These are phyloP conservation scores for Gnathonemus echidnorhynchus DNA, from an alignment of 2,113 vertebrate species.

Conservation along the genomic window DNA sequence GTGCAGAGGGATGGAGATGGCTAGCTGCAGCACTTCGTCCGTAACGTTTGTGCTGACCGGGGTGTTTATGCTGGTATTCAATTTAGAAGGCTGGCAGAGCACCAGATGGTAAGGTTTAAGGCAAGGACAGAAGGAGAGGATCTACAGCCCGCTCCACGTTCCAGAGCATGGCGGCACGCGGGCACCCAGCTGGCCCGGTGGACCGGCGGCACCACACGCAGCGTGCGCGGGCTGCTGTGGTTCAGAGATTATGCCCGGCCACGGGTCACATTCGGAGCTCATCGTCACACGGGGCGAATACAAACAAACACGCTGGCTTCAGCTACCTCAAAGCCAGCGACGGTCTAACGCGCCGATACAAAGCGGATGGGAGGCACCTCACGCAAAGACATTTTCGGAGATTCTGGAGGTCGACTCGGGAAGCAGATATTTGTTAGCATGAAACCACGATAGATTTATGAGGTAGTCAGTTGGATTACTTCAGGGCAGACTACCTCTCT, in stretches of 20 bases:
- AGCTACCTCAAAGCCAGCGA: background rate
- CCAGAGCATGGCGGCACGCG: slow-evolving; percentile 23
- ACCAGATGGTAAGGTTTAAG: slow-evolving; percentile 60
- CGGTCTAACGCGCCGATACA: too few relatives aligned
- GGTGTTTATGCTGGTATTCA: slow-evolving; percentile 57
- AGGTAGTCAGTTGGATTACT: background rate
- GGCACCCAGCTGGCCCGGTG: background rate
- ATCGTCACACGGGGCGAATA: background rate
- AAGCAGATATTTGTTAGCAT: background rate
- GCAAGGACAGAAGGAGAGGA: slow-evolving; percentile 41
- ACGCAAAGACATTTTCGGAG: background rate
- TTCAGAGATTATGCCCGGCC: background rate
- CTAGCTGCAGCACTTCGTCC: slow-evolving; percentile 39
- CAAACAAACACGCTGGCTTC: background rate
- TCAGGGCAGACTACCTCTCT: background rate
- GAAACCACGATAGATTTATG: background rate
- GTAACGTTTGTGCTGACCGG: slow-evolving; percentile 60
- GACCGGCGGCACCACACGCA: background rate
- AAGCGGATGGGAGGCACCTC: background rate
- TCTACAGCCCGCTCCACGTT: slow-evolving; percentile 20
- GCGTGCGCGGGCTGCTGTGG: slow-evolving; percentile 13
- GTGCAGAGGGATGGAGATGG: background rate
- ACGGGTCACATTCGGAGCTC: background rate
- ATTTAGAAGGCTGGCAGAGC: slow-evolving; percentile 55
- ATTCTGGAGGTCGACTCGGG: background rate